phyloP scores from a whole-genome alignment of 2,797 vertebrate genomes.

The Gymnoscopelus microlampas region DNA sequence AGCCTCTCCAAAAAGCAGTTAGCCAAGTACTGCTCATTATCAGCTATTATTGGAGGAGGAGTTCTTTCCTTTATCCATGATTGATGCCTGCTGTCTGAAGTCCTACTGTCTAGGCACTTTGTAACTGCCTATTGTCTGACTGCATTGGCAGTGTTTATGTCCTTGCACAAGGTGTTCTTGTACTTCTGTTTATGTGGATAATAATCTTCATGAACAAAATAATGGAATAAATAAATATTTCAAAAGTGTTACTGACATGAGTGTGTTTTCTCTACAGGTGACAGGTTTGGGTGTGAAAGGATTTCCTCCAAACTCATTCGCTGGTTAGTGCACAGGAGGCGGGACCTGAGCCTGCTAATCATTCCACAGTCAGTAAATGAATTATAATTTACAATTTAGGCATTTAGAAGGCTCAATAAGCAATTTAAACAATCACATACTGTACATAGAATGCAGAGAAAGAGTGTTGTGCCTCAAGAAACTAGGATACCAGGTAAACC shows the following conservation, averaged over 20 bases:
- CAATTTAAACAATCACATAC: too few species aligned
- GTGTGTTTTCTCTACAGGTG: slow-evolving; percentile 69
- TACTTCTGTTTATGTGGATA: slow-evolving; percentile 23
- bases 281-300: slow-evolving; percentile 87
- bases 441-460: too few species aligned
- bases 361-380: background rate
- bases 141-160: background rate
- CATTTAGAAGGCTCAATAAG: too few species aligned
- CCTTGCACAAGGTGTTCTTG: background rate
- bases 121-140: too few species aligned
- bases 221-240: background rate
- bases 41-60: too few species aligned
- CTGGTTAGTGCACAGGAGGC: slow-evolving; percentile 71
- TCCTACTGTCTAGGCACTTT: too few species aligned
- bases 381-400: background rate
- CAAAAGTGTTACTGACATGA: background rate
- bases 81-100: too few species aligned
- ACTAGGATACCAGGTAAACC: too few species aligned
- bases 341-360: background rate
- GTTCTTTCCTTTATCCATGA: too few species aligned
- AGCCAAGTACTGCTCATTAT: too few species aligned
- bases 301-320: slow-evolving; percentile 79
- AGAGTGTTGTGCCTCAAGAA: too few species aligned
- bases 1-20: too few species aligned
- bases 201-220: background rate